phyloP scores from a whole-genome alignment of 2,888 invertebrate genomes.

The Dinocampus coccinellae region DNA sequence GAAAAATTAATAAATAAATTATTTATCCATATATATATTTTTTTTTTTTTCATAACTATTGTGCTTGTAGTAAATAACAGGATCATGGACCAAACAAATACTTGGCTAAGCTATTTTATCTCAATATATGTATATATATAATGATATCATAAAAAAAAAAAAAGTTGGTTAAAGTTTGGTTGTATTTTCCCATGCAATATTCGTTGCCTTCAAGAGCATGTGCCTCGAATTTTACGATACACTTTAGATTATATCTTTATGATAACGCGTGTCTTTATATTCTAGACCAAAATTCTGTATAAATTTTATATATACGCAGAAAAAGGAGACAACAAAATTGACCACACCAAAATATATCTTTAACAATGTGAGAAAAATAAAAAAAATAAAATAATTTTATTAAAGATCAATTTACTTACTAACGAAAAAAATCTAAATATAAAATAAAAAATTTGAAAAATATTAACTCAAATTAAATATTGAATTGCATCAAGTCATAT shows the following conservation, averaged over 20 bases:
- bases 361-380: no score
- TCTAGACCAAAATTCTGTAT: slow-evolving; percentile 35
- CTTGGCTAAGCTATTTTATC: slow-evolving; percentile 47
- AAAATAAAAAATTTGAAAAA: no score
- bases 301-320: no score
- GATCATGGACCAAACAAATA: slow-evolving; percentile 55
- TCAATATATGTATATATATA: not conserved
- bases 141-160: not conserved
- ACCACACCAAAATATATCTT: no score
- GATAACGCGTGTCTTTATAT: slow-evolving; percentile 58
- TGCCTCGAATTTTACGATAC: slow-evolving; percentile 58
- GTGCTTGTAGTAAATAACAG: not conserved
- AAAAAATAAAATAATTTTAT: no score
- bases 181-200: not conserved
- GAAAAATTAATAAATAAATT: no score
- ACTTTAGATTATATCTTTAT: slow-evolving; percentile 63
- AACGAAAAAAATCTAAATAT: no score
- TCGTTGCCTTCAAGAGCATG: slow-evolving; percentile 22
- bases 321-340: no score
- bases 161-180: not conserved
- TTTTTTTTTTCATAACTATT: not conserved
- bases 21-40: not conserved
- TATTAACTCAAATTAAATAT: no score
- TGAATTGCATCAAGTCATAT: no score
- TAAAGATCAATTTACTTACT: no score